Evolutionary conservation across 2,797 vertebrate genomes (phyloP), one percentile per base, ranked within the genome.

Genomic region (Rhinophrynus dorsalis): DNA sequence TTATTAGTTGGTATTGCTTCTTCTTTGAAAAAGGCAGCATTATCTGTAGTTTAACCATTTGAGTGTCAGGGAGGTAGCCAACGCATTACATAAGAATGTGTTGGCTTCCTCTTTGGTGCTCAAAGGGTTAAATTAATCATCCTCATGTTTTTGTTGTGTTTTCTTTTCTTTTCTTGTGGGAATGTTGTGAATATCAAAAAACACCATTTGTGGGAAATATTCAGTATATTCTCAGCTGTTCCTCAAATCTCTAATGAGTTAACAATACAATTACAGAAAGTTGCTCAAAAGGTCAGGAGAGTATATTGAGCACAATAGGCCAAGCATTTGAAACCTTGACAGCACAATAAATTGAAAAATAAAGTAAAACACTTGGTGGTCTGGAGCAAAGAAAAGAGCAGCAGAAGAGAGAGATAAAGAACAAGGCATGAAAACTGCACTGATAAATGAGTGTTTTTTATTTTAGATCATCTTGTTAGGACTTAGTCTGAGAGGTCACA

Each of bases 291-390:
- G 80, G 90, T 89, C 90, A 91, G 85, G 81, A 80, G 83, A 83
- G 84, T 89, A 84, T 87, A 87, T 86, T 80, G 80, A 73, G 2
- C 78, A 95, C 93, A 93, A 90, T 88, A 83, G 88, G 84, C 80
- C 51, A 80, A 80, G 91, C 86, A 87, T 91, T 90, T 90, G 88
- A 92, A 93, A 91, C 92, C 92, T 89, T 91, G 90, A 91, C 92
- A 91, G 91, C 89, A 88, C 93, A 93, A 92, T 92, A 92, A 94
- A 94, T 90, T 88, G 91, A 89, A 80, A 80, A 79, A 82, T 88
- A 89, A 86, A 88, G 76, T 83, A 80, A 75, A 90, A 87, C 80
- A 63, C 84, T 88, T 85, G 87, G 89, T 87, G 89, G 90, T 91
- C 89, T 85, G 79, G 84, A 88, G 79, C 68, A 79, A 75, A 87